A percentile compares a stretch with the other conserved stretches of the same genome.
These are phyloP conservation scores for Idaea straminata DNA, from an alignment of 2,888 invertebrate species.

Conservation along the genomic window DNA sequence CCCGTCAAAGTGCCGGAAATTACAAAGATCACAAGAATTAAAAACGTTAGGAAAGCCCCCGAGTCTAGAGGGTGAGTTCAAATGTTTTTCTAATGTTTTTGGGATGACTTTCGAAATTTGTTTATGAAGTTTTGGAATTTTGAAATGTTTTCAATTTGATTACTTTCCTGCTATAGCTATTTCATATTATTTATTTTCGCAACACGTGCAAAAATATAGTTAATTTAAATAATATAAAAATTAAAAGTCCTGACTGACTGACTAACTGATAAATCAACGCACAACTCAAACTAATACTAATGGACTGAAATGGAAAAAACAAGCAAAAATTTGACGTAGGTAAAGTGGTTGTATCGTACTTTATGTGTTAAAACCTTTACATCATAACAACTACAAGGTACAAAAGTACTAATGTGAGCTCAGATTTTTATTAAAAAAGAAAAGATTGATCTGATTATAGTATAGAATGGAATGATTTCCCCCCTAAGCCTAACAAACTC, in stretches of 20 bases:
- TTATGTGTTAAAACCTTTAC: no score
- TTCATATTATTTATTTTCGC: neutral
- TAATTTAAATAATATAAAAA: neutral
- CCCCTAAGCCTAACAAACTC: no score
- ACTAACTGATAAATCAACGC: conserved; percentile 13
- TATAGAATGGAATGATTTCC: no score
- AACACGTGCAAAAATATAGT: neutral
- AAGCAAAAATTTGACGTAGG: no score
- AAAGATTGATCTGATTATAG: no score
- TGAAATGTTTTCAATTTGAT: neutral
- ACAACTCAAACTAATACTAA: conserved; percentile 5
- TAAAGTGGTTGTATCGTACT: no score
- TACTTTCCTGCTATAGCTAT: neutral
- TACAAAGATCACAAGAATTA: conserved; percentile 30
- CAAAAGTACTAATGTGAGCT: no score
- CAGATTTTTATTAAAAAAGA: no score
- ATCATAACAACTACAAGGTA: no score
- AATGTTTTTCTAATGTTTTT: conserved; percentile 9
- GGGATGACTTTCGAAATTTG: conserved; percentile 6
- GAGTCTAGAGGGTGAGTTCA: conserved; percentile 18
- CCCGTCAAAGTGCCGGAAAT: conserved; percentile 41
- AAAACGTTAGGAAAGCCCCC: conserved; percentile 20
- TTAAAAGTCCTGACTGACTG: neutral
- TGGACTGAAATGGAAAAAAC: no score
- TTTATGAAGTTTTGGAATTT: neutral